These are phyloP conservation scores for Xiphophorus maculatus DNA, from an alignment of 2,113 vertebrate genomes.

Conservation along the genomic window DNA sequence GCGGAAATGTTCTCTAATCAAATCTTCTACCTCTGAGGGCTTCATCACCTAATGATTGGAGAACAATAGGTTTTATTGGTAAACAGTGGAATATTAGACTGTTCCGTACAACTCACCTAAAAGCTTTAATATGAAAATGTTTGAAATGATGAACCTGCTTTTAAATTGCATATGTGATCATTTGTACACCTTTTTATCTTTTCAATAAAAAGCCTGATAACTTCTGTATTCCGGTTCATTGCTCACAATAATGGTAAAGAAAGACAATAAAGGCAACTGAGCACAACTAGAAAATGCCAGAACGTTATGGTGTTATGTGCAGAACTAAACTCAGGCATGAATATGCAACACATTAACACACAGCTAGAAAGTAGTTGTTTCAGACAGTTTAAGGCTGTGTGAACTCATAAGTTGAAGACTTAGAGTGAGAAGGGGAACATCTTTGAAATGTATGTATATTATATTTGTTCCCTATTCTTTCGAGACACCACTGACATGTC, in stretches of 20 bases:
- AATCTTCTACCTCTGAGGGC: slow-evolving; percentile 18
- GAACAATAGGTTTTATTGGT: not conserved
- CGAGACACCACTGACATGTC: too few species aligned
- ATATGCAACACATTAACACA: not conserved
- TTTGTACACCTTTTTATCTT: not conserved
- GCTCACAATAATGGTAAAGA: not conserved
- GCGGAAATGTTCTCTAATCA: slow-evolving; percentile 36
- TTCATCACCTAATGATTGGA: slow-evolving; percentile 34
- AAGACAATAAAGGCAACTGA: not conserved
- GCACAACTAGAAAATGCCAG: not conserved
- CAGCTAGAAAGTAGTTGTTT: not conserved
- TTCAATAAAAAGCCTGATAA: not conserved
- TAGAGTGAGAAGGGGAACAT: not conserved
- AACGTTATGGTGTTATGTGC: not conserved
- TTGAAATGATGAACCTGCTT: not conserved
- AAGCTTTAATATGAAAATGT: not conserved
- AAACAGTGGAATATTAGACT: not conserved
- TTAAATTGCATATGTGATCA: not conserved
- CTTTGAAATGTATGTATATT: not conserved
- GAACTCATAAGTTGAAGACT: not conserved
- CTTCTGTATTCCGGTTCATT: not conserved
- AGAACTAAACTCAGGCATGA: not conserved
- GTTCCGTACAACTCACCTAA: not conserved
- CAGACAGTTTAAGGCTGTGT: not conserved
- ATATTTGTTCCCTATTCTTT: too few species aligned